Percentiles rank a stretch among this genome's conserved stretches.
These are phyloP conservation scores for Platycnemis pennipes DNA, from an alignment of 2,888 invertebrate species.

Conservation along the genomic window DNA sequence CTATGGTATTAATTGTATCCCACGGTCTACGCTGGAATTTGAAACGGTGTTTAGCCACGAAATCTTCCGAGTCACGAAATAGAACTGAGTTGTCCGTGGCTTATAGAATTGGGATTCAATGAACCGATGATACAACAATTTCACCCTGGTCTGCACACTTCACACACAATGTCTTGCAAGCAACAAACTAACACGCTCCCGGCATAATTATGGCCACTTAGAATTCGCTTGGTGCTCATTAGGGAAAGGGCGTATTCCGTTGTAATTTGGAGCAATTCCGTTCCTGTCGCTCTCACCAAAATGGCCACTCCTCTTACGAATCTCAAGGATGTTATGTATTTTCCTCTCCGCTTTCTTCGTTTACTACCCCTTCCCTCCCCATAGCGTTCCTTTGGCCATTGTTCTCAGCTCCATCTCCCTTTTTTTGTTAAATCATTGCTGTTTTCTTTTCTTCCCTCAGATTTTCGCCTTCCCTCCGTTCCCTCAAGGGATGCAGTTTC, in stretches of 20 bases:
- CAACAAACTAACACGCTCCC: not conserved
- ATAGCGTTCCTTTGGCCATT: not conserved
- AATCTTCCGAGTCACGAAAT: too few species aligned
- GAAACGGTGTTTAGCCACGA: too few species aligned
- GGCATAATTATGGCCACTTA: not conserved
- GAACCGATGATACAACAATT: not conserved
- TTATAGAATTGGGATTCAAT: too few species aligned
- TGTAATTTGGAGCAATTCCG: conserved; percentile 9
- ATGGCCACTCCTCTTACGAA: not conserved
- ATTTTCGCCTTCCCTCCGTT: too few species aligned
- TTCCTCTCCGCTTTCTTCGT: not conserved
- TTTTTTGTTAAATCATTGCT: not conserved
- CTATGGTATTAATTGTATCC: too few species aligned
- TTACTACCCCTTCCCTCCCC: not conserved
- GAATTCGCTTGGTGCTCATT: not conserved
- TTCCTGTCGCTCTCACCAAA: not conserved
- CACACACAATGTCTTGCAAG: not conserved
- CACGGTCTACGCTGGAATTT: too few species aligned
- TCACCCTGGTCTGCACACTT: not conserved
- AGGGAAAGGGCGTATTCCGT: not conserved
- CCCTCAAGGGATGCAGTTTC: not conserved
- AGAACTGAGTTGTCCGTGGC: too few species aligned
- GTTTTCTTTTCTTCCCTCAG: not conserved
- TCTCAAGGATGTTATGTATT: too few species aligned
- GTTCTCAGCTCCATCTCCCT: not conserved